These are phyloP conservation scores for Empis livida DNA, from an alignment of 2,888 invertebrate genomes.

Conservation along the genomic window DNA sequence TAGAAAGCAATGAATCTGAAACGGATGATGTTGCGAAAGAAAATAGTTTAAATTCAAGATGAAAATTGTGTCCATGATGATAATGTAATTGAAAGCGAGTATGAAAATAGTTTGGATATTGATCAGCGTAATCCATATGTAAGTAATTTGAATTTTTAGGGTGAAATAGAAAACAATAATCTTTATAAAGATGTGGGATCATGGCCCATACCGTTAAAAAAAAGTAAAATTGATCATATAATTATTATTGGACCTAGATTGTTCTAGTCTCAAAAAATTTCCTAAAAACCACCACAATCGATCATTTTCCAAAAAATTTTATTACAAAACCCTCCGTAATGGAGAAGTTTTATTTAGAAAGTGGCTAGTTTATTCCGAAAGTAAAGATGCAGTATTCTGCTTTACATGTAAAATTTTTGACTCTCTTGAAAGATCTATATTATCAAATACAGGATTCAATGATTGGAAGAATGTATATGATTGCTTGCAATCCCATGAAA, in stretches of 20 bases:
- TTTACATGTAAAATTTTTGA: conserved; percentile 1
- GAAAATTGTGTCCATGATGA: background rate
- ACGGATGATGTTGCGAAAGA: background rate
- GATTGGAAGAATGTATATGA: conserved; percentile 1
- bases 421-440: background rate
- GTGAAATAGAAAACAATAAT: background rate
- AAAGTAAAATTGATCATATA: background rate
- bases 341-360: background rate
- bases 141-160: background rate
- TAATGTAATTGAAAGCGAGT: background rate
- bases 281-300: background rate
- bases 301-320: background rate
- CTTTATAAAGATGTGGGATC: conserved; percentile 1
- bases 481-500: background rate
- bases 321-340: background rate
- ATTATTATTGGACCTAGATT: background rate
- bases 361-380: background rate
- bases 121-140: background rate
- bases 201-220: background rate
- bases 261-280: background rate
- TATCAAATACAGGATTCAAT: conserved; percentile 1
- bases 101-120: background rate
- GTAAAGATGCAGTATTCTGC: background rate
- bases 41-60: background rate
- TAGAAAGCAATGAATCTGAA: background rate